Conservation (phyloP, 2,797 vertebrate genomes). For the Catostomus latipinnis region DNA sequence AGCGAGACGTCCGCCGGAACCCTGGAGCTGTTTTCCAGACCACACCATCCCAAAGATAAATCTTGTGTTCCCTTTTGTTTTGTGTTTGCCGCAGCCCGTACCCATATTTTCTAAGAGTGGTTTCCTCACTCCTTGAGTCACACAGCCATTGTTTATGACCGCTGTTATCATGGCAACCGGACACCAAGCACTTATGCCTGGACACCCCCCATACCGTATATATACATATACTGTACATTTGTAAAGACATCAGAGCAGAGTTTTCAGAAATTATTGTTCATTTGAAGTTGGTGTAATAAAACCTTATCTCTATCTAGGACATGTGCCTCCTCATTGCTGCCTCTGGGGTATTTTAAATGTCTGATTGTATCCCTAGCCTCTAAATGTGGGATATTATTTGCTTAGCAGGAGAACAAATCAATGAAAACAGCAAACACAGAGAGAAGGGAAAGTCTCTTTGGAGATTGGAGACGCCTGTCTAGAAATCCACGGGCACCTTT, state of each 20-base stretch:
- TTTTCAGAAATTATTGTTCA: conserved; percentile 84
- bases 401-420: conserved; percentile 91
- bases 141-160: too few relatives aligned
- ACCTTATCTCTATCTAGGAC: conserved; percentile 88
- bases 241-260: conserved; percentile 79
- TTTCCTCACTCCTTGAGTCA: too few relatives aligned
- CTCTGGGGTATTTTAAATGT: conserved; percentile 87
- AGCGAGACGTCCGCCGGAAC: too few relatives aligned
- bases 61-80: too few relatives aligned
- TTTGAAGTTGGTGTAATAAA: conserved; percentile 89
- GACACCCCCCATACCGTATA: conserved; percentile 28
- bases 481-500: conserved; percentile 48
- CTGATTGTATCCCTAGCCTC: conserved; percentile 83
- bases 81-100: too few relatives aligned
- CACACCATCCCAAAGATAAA: too few relatives aligned
- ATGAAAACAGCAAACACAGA: conserved; percentile 84
- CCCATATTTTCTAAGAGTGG: too few relatives aligned
- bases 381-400: conserved; percentile 89
- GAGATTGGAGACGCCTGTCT: conserved; percentile 85
- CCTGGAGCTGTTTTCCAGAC: too few relatives aligned
- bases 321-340: conserved; percentile 83
- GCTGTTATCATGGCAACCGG: too few relatives aligned
- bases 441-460: conserved; percentile 79
- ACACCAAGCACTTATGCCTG: too few relatives aligned
- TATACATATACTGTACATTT: conserved; percentile 78